Evolutionary conservation across 1,140 invertebrate genomes (phyloP), one percentile per base, ranked within the genome.

Genomic region (Episyrphus balteatus): DNA sequence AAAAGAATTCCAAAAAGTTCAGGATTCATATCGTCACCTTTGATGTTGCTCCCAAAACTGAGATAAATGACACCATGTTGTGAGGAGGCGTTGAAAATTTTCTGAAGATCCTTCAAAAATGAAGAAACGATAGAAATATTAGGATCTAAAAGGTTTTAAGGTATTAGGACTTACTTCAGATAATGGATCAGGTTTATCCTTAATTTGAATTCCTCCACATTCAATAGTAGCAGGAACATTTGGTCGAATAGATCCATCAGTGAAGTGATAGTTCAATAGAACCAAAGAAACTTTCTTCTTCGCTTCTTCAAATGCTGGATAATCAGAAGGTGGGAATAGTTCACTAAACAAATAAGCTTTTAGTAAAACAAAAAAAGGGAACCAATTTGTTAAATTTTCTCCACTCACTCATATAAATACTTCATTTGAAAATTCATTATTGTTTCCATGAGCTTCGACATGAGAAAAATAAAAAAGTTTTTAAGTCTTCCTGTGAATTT

Each of bases 1-100:
- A 74, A 55, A 15, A 81, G 61, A 1, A 54, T 60, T 9, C 58
- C 42, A 1, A 70, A 52, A 33, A 58, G 68, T 1, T 69, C 62
- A 0, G 54, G 44, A 1, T 69, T 58, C 10, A 80, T 55, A 14
- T 65, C 43, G 2, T 64, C 57, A n/a, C 71, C 63, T 15, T 66
- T 68, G 0, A 77, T 51, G 40, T 72, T 75, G 3, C 73, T 72
- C 2, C 80, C 80, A 48, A 82, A 66, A 54, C 77, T 79, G 51
- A 83, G 75, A 46, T 78, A 76, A 36, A 82, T 73, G 2, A 75
- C 73, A 3, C 80, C 80, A 26, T 15, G 30, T 15, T 71, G 59
- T 10, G 71, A 65, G 3, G 61, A 52, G 1, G 57, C 58, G 26
- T 76, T 70, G 11, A 81, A 48, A 42, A 71, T 75, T 9, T 70